These are phyloP conservation scores for Pseudonaja textilis DNA, from an alignment of 2,113 vertebrate genomes.

Conservation along the genomic window DNA sequence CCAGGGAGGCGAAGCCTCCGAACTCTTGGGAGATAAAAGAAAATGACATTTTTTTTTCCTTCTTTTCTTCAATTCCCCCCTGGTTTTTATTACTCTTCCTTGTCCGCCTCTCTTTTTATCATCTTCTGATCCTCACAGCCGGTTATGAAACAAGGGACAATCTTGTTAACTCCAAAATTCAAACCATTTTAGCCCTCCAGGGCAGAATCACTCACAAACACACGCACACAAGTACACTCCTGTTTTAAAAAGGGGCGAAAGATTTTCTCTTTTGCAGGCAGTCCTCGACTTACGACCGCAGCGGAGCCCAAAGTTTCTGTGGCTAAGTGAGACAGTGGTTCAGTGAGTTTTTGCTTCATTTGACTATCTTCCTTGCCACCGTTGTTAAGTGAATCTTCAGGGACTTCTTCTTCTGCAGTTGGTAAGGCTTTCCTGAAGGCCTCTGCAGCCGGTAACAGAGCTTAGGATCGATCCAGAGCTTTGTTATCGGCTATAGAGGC, in stretches of 20 bases:
- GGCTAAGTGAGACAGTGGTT: fast-evolving
- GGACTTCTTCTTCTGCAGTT: no score
- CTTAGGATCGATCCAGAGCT: no score
- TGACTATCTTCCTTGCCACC: background rate
- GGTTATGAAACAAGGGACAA: background rate
- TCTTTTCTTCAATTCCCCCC: background rate
- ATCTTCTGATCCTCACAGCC: background rate
- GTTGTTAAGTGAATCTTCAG: background rate
- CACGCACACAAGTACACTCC: background rate
- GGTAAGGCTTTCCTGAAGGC: no score
- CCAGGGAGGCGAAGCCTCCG: background rate
- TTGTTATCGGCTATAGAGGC: no score
- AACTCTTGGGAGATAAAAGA: background rate
- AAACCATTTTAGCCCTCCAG: background rate
- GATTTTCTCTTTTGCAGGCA: background rate
- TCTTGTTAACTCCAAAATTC: background rate
- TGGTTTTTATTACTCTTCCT: background rate
- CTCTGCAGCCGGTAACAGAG: no score
- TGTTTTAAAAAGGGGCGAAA: background rate
- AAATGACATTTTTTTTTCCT: background rate
- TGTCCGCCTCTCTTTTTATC: background rate
- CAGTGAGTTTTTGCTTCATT: background rate
- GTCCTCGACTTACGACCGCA: background rate
- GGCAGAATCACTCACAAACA: background rate
- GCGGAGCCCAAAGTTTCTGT: background rate